Evolutionary conservation across 2,113 vertebrate species (phyloP), one percentile per base, ranked within the genome.

Genomic region (Solenodon paradoxus): DNA sequence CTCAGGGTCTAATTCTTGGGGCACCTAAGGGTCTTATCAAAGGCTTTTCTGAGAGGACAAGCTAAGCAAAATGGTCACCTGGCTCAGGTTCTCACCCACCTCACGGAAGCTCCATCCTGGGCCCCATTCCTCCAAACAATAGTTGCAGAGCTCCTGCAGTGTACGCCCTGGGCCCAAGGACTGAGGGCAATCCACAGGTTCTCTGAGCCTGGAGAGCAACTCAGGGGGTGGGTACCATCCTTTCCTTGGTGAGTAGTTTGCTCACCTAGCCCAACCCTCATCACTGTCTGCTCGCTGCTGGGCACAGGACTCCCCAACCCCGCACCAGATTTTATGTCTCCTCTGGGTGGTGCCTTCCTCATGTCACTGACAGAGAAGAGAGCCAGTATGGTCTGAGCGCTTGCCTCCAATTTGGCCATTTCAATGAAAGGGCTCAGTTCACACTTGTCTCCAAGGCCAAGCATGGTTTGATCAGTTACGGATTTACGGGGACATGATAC

Each of bases 131-230:
- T 1, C 66, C 8, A 5, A 38, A 53, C 53, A 19, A 4, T n/a
- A n/a, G 45, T 42, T 51, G 45, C n/a, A n/a, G n/a, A 64, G 28
- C 45, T 26, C 68, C 15, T 26, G 35, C n/a, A n/a, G n/a, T n/a
- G n/a, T n/a, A n/a, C n/a, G n/a, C n/a, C 12, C 0, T 30, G 77
- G 51, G 11, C 11, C 17, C 19, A 0, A 1, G 32, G 88, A 17
- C 53, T n/a, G 45, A 26, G 28, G 55, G 26, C n/a, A 79, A 63
- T 3, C 68, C 66, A 32, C 19, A 26, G 68, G 89, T 13, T 22
- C 47, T n/a, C 32, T 10, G 11, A 49, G 20, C 75, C 75, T 12
- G 3, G 74, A n/a, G 9, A n/a, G 24, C 64, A 9, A 5, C 24
- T 71, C 40, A 2, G 38, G 30, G 40, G 8, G 8, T 12, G 30